Conservation (phyloP, 1,140 invertebrate genomes). For the Listronotus bonariensis region DNA sequence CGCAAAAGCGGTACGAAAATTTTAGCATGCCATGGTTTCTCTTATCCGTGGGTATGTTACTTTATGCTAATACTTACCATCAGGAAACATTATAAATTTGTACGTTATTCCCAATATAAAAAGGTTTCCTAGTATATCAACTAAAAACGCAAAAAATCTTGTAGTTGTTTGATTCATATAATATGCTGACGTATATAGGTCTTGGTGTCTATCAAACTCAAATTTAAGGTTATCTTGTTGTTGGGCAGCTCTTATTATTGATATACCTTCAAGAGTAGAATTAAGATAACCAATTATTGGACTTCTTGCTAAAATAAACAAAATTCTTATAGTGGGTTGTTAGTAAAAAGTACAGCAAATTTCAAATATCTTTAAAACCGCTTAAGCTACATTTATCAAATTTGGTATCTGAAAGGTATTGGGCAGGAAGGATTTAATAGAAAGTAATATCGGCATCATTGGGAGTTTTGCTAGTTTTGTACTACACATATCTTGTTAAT, state of each 20-base stretch:
- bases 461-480: no score
- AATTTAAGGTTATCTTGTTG: slow-evolving; percentile 62
- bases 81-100: slow-evolving; percentile 33
- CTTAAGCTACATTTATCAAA: no score
- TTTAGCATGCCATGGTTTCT: no score
- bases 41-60: no score
- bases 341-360: no score
- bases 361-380: no score
- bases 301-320: slow-evolving; percentile 52
- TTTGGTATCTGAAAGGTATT: no score
- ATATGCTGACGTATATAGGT: slow-evolving; percentile 67
- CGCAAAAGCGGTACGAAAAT: no score
- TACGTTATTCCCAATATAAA: slow-evolving; percentile 20
- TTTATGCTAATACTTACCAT: background rate
- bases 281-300: slow-evolving; percentile 74
- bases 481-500: no score
- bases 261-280: slow-evolving; percentile 67
- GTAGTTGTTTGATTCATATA: slow-evolving; percentile 69
- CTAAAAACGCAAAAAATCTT: slow-evolving; percentile 73
- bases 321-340: no score
- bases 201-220: slow-evolving; percentile 65
- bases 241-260: slow-evolving; percentile 68
- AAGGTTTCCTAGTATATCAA: slow-evolving; percentile 75
- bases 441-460: no score
- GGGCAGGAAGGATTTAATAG: no score